These are phyloP conservation scores for Cylloceria caligata DNA, from an alignment of 2,888 invertebrate genomes.

Conservation along the genomic window DNA sequence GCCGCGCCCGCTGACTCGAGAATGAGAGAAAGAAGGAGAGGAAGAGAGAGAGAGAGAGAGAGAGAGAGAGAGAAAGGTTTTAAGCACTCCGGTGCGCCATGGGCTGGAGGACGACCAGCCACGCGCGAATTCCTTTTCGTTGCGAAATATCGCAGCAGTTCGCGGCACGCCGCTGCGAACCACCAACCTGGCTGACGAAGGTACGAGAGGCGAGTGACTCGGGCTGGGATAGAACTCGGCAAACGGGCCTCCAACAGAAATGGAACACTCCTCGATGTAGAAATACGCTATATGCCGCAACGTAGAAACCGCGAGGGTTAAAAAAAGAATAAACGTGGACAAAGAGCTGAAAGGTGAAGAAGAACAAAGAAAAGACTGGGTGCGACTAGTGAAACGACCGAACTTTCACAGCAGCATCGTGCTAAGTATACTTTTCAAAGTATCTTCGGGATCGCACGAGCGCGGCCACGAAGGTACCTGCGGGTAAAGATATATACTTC, in stretches of 20 bases:
- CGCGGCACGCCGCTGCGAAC: not conserved
- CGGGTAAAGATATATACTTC: not conserved
- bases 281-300: constrained; percentile 17
- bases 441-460: constrained; percentile 48
- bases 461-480: constrained; percentile 38
- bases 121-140: not conserved
- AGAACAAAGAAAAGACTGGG: constrained; percentile 33
- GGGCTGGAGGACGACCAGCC: not conserved
- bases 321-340: constrained; percentile 11
- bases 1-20: not conserved
- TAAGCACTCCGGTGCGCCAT: not conserved
- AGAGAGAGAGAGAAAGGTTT: not conserved
- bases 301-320: constrained; percentile 9
- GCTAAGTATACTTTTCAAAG: constrained; percentile 65
- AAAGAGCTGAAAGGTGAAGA: constrained; percentile 19
- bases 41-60: not conserved
- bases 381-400: constrained; percentile 48
- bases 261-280: constrained; percentile 45
- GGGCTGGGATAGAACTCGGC: not conserved
- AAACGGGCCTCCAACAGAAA: constrained; percentile 39
- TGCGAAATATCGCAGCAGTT: not conserved
- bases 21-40: not conserved
- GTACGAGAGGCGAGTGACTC: constrained; percentile 3
- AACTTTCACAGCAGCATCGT: constrained; percentile 45
- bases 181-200: not conserved